Base-by-base conservation (phyloP, 2,888 invertebrate species). In the Caenorhabditis becei region DNA sequence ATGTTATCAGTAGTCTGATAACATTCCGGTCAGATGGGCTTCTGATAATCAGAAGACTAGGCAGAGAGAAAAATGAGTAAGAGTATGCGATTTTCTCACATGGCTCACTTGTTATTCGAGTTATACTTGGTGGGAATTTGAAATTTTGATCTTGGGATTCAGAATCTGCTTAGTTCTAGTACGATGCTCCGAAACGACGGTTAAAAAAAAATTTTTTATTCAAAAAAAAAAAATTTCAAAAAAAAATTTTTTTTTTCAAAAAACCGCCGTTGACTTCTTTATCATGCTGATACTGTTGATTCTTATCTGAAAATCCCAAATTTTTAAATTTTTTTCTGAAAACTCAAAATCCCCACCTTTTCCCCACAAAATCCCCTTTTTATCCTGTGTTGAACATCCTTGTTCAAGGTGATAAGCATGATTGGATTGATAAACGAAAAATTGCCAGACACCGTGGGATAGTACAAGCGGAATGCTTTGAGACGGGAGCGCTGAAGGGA, bases 361-460 rank as follows among this genome's bases (percentile, higher is more conserved):
- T 1, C 2, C 10, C 56, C 18, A 54, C 66, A 54, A 20, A 66
- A 66, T 16, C 54, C 16, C 2, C 16, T 23, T 14, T n/a, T 0
- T 3, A 71, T 32, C n/a, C 62, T 23, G 7, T n/a, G 8, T 56
- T 65, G 63, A n/a, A 72, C 63, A 24, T 72, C 72, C 10, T 41
- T 20, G 28, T 72, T 65, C n/a, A 63, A 16, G 1, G 56, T 63
- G 2, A 72, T 11, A 3, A 72, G 32, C 41, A 63, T 72, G 16
- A 72, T 65, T 23, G 72, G 72, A 58, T 72, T 72, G 63, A 72
- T 72, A 24, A 65, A 72, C 14, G 72, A 72, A 14, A 72, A 72
- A n/a, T 72, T 72, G 37, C 63, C 72, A 11, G 72, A 72, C 14
- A 72, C 63, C 7, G 62, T 71, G n/a, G 71, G 71, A 53, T 71